A percentile compares a stretch with the other conserved stretches of the same genome.
Conservation (phyloP, 2,113 vertebrate genomes). For the Puntigrus tetrazona region DNA sequence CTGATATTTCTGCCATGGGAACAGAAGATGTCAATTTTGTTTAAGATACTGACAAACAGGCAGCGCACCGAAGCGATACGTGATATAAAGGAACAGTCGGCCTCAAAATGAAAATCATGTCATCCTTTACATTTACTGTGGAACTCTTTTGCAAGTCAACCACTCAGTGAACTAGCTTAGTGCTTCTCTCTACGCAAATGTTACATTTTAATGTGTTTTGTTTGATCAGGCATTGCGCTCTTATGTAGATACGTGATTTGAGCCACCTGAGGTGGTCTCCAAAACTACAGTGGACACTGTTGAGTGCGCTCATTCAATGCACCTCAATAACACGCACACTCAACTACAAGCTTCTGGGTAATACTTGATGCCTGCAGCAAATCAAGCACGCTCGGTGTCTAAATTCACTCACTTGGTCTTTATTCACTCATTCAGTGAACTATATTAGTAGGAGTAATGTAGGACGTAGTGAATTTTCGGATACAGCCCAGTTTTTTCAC, state of each 20-base stretch:
- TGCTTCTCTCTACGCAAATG: neutral
- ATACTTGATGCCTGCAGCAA: neutral
- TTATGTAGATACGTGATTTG: neutral
- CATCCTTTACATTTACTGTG: neutral
- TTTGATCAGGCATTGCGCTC: neutral
- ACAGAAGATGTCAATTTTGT: constrained; percentile 6
- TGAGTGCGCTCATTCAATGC: neutral
- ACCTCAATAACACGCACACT: neutral
- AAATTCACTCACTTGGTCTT: neutral
- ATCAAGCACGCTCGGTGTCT: neutral
- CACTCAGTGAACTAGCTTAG: neutral
- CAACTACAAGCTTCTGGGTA: neutral
- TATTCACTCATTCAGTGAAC: neutral
- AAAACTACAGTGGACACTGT: neutral
- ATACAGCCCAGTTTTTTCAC: too few species aligned
- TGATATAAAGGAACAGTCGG: neutral
- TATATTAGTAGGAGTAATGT: neutral
- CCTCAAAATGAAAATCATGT: neutral
- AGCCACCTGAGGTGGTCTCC: neutral
- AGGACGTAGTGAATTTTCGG: neutral
- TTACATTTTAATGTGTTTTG: neutral
- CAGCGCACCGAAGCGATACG: neutral
- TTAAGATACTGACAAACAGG: neutral
- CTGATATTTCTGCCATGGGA: neutral
- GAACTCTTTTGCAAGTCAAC: neutral